A percentile compares a stretch with the other conserved stretches of the same genome.
Conservation (phyloP, 2,888 invertebrate species). For the Gortyna flavago region DNA sequence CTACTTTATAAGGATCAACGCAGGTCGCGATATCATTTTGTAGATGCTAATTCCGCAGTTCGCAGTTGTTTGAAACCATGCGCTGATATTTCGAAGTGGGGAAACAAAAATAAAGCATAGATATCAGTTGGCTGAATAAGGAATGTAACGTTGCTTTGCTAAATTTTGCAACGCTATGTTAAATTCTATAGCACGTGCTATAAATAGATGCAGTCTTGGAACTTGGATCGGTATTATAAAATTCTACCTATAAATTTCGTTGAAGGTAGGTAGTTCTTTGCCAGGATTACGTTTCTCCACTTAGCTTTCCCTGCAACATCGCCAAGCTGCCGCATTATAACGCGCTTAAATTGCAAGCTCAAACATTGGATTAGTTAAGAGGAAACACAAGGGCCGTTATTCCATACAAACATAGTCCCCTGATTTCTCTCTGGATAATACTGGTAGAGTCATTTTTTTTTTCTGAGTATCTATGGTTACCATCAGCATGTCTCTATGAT, state of each 20-base stretch:
- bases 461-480: too few species aligned
- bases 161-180: constrained; percentile 23
- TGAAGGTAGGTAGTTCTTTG: background rate
- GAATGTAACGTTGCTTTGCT: constrained; percentile 34
- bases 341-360: background rate
- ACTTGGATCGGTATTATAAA: background rate
- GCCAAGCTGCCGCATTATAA: background rate
- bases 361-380: background rate
- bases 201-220: background rate
- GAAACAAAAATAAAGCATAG: constrained; percentile 28
- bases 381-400: too few species aligned
- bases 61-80: constrained; percentile 26
- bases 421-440: too few species aligned
- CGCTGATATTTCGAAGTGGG: constrained; percentile 9
- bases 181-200: constrained; percentile 13
- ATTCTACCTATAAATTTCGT: constrained; percentile 6
- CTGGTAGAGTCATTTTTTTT: too few species aligned
- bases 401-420: too few species aligned
- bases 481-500: too few species aligned
- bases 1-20: constrained; percentile 21
- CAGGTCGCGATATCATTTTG: constrained; percentile 35
- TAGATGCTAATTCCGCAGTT: constrained; percentile 38
- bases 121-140: constrained; percentile 11
- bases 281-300: constrained; percentile 4
- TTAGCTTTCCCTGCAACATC: constrained; percentile 1